These are phyloP conservation scores for Saccostrea echinata DNA, from an alignment of 1,140 invertebrate genomes.

Conservation along the genomic window DNA sequence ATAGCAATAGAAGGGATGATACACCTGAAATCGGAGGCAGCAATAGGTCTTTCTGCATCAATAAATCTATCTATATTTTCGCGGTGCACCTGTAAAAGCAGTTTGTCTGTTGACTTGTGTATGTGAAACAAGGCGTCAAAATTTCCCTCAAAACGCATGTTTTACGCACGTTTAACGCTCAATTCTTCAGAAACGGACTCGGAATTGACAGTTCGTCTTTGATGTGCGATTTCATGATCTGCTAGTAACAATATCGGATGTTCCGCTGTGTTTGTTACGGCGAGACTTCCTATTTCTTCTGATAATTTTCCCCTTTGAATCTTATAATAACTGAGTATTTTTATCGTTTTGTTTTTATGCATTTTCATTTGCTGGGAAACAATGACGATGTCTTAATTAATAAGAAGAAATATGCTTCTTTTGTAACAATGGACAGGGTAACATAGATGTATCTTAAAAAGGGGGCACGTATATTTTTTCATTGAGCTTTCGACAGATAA, in stretches of 20 bases:
- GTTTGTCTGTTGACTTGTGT: not conserved
- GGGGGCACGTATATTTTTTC: too few species aligned
- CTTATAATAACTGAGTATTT: too few species aligned
- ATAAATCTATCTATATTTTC: constrained; percentile 2
- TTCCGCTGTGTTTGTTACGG: not conserved
- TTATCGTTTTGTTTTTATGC: too few species aligned
- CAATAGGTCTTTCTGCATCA: not conserved
- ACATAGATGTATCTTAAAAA: too few species aligned
- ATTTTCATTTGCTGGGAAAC: too few species aligned
- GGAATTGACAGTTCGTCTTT: not conserved
- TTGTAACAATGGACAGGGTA: too few species aligned
- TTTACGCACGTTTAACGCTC: constrained; percentile 29
- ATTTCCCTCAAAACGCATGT: not conserved
- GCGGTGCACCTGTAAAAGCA: constrained; percentile 16
- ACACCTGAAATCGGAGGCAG: not conserved
- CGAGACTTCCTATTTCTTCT: not conserved
- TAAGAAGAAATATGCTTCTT: too few species aligned
- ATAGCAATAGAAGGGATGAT: not conserved
- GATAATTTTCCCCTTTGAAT: too few species aligned
- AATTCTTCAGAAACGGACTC: not conserved
- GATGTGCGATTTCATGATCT: not conserved
- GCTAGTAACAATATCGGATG: not conserved
- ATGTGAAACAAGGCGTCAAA: constrained; percentile 22
- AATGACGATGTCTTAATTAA: too few species aligned
- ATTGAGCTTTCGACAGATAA: too few species aligned